Percentiles rank a stretch among this genome's conserved stretches.
phyloP scores from a whole-genome alignment of 2,797 vertebrate species.

The Pipistrellus nathusii region DNA sequence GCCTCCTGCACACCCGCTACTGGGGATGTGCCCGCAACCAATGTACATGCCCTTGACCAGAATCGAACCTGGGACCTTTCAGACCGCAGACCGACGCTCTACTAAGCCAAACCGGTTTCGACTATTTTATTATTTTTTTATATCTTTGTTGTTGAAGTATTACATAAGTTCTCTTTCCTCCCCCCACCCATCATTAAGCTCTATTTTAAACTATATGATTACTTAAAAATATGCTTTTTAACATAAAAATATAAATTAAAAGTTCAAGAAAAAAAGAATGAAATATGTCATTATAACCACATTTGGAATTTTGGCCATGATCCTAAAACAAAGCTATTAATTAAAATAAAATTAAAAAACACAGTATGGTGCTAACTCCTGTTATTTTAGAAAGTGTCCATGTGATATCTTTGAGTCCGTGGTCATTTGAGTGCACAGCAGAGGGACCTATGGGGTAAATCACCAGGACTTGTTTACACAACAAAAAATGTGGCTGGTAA shows the following conservation, averaged over 20 bases:
- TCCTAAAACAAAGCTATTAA: slow-evolving; percentile 82
- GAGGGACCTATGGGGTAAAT: slow-evolving; percentile 90
- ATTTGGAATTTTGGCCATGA: slow-evolving; percentile 50
- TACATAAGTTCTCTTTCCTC: too few relatives aligned
- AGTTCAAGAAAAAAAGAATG: neutral
- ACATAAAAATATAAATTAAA: slow-evolving; percentile 27
- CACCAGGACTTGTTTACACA: slow-evolving; percentile 92
- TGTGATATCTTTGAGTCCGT: slow-evolving; percentile 85
- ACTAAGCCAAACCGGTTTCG: too few relatives aligned
- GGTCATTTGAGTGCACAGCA: slow-evolving; percentile 87
- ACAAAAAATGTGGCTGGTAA: slow-evolving; percentile 91
- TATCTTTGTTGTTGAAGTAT: too few relatives aligned
- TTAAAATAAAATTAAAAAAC: slow-evolving; percentile 33
- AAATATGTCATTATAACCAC: slow-evolving; percentile 50
- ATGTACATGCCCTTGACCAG: too few relatives aligned
- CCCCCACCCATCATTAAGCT: too few relatives aligned
- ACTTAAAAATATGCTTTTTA: slow-evolving; percentile 16
- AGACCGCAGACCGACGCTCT: too few relatives aligned
- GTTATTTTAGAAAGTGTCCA: slow-evolving; percentile 88
- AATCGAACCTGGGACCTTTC: too few relatives aligned
- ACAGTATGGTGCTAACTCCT: slow-evolving; percentile 74
- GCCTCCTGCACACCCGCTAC: too few relatives aligned
- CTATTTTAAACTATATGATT: neutral
- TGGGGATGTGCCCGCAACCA: too few relatives aligned
- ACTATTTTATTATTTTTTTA: neutral